Evolutionary conservation across 2,888 invertebrate genomes (phyloP), one percentile per base, ranked within the genome.

Genomic region (Falcaria lacertinaria): DNA sequence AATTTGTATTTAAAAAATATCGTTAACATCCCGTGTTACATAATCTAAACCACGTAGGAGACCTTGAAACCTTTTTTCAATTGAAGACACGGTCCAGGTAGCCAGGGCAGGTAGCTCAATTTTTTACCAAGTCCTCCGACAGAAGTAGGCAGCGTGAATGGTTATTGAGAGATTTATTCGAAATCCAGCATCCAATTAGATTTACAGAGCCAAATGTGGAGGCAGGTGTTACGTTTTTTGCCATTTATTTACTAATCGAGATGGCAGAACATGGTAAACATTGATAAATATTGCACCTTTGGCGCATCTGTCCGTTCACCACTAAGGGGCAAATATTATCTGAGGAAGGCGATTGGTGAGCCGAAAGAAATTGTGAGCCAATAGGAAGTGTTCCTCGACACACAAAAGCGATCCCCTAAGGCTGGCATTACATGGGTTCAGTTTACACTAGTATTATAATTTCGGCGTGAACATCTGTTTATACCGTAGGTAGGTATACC

Each of bases 261-360:
- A 70, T 63, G 61, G 56, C 59, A 58, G 51, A 48, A 64, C 53
- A 60, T 56, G 51, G 47, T 62, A 68, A 73, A 70, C 55, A 75
- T 47, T 54, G 68, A 67, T 69, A 71, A 63, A 53, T 41, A 63
- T 56, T 76, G 79, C 79, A 80, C 68, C 73, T 75, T 76, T 64
- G 60, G 44, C 71, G 71, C 80, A 82, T 81, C 81, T 82, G 81
- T 69, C 74, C 61, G 57, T 61, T 52, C 48, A 52, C 44, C 54
- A 56, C 59, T 48, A 60, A 61, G 65, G 28, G 64, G 64, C 52
- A 53, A 68, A 63, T 61, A 66, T 77, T 80, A 82, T 82, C 82
- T 67, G 47, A 40, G 42, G 49, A 45, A 41, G 60, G 57, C 64
- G 49, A 85, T 84, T 84, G 83, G 85, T 55, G 69, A 64, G 42